Evolutionary conservation across 35 echinoderm and acorn worm species (phyloP).

Genomic region (Ophioderma brevispina): DNA sequence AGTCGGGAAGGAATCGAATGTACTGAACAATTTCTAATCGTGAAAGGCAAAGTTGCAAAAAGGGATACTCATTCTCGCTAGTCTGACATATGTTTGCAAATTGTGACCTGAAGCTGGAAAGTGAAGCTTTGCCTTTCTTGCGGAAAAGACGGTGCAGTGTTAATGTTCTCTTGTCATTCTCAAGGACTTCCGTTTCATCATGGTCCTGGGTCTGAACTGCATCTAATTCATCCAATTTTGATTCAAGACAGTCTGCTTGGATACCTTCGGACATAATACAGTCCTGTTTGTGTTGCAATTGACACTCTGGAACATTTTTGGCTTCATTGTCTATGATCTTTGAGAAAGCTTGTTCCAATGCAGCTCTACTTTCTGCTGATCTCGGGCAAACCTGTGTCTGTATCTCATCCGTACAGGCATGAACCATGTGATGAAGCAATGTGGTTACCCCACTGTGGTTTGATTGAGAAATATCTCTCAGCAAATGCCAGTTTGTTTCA

Average conservation of each 20-base stretch:
- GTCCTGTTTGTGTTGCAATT: background rate
- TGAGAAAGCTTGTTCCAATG: background rate
- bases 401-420: background rate
- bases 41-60: slow-evolving; percentile 22
- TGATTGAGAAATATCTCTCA: background rate
- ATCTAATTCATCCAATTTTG: slow-evolving; percentile 19
- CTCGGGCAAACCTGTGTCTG: background rate
- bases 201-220: background rate
- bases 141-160: background rate
- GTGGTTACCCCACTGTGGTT: background rate
- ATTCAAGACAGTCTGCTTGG: background rate
- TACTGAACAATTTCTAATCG: background rate
- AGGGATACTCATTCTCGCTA: background rate
- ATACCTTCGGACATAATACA: background rate
- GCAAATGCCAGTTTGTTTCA: background rate
- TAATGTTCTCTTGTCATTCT: background rate
- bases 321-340: background rate
- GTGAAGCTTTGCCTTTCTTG: background rate
- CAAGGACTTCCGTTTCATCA: background rate
- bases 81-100: background rate
- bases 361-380: background rate
- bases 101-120: background rate
- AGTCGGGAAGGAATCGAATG: slow-evolving; percentile 3
- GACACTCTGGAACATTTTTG: background rate
- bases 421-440: background rate